These are phyloP conservation scores for Sturnira hondurensis DNA, from an alignment of 2,113 vertebrate species.

Conservation along the genomic window DNA sequence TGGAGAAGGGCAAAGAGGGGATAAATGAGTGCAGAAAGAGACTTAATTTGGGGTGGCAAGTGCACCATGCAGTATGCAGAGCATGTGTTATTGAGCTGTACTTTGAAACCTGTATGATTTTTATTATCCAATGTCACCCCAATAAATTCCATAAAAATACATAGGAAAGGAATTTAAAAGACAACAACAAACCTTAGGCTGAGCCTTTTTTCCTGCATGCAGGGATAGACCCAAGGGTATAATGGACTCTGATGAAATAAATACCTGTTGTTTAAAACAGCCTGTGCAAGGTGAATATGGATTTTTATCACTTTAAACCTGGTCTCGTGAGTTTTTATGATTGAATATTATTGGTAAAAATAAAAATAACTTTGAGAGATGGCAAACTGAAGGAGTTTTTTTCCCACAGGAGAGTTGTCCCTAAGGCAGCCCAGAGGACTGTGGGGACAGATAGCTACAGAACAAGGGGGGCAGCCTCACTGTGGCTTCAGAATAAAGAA, in stretches of 20 bases:
- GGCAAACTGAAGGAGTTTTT: slow-evolving; percentile 15
- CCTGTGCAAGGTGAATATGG: slow-evolving; percentile 59
- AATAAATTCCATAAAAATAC: background rate
- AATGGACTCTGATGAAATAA: slow-evolving; percentile 58
- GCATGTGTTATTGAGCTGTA: background rate
- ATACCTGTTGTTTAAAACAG: slow-evolving; percentile 45
- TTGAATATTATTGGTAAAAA: slow-evolving; percentile 61
- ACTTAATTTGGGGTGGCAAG: background rate
- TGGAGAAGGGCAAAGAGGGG: background rate
- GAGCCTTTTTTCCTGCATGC: slow-evolving; percentile 49
- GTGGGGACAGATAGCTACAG: background rate
- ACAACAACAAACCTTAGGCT: slow-evolving; percentile 62
- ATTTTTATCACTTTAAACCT: slow-evolving; percentile 58
- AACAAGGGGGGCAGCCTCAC: rapidly evolving
- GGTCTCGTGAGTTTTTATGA: slow-evolving; percentile 47
- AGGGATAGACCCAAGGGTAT: slow-evolving; percentile 38
- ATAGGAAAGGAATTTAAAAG: background rate
- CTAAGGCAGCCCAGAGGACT: background rate
- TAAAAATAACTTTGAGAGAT: slow-evolving; percentile 51
- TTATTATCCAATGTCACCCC: background rate
- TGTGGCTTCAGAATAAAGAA: background rate
- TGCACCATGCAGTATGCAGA: background rate
- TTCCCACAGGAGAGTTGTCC: background rate
- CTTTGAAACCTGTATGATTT: background rate
- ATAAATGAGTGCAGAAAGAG: background rate